Percentiles rank a stretch among this genome's conserved stretches.
Evolutionary conservation across 2,888 invertebrate species (phyloP).

Genomic region (Andrena fulva): DNA sequence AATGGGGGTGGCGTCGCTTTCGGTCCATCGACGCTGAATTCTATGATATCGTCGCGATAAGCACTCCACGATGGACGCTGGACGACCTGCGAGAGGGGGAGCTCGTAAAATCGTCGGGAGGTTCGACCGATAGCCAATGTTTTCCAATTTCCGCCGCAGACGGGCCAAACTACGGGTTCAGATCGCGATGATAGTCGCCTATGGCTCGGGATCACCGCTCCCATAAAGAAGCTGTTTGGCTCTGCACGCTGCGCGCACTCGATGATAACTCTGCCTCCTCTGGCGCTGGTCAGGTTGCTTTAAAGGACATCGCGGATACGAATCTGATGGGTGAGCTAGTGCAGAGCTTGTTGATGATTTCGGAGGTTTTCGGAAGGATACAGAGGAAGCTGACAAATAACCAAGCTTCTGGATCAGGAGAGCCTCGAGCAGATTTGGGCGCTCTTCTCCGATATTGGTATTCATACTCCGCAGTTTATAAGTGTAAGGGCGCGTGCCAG

Average conservation of each 20-base stretch:
- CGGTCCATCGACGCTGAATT: slow-evolving; percentile 12
- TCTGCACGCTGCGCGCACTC: slow-evolving; percentile 14
- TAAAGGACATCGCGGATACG: background rate
- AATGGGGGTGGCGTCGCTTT: slow-evolving; percentile 13
- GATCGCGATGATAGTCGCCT: slow-evolving; percentile 61
- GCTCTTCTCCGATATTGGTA: background rate
- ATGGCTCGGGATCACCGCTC: slow-evolving; percentile 46
- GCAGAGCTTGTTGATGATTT: too few relatives aligned
- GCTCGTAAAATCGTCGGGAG: slow-evolving; percentile 72
- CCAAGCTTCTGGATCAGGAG: background rate
- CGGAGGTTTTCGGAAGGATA: background rate
- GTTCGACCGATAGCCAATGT: slow-evolving; percentile 71
- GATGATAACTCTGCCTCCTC: slow-evolving; percentile 8
- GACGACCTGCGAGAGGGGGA: slow-evolving; percentile 20
- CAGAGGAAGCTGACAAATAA: background rate
- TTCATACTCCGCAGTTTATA: background rate
- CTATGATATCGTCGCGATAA: slow-evolving; percentile 47
- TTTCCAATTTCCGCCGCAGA: slow-evolving; percentile 75
- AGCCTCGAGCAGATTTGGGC: background rate
- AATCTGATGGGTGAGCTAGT: background rate
- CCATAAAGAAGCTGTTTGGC: slow-evolving; percentile 56
- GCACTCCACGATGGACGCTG: slow-evolving; percentile 28
- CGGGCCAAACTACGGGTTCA: slow-evolving; percentile 39
- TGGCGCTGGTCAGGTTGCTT: slow-evolving; percentile 1
- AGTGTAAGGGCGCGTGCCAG: background rate